These are phyloP conservation scores for Gobionotothen gibberifrons DNA, from an alignment of 2,797 vertebrate species.

Conservation along the genomic window DNA sequence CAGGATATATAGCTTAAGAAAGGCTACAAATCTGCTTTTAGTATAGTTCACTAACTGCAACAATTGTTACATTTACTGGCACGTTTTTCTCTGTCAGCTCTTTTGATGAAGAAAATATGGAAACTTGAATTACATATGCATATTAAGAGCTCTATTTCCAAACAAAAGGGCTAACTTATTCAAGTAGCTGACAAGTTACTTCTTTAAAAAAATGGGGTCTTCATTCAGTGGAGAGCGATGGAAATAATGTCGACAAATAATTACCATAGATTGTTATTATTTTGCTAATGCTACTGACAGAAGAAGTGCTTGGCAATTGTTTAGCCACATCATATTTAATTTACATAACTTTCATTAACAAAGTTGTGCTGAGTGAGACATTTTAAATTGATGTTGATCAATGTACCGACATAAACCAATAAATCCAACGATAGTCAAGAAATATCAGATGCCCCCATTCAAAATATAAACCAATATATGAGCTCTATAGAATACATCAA, in stretches of 20 bases:
- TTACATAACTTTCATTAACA: not conserved
- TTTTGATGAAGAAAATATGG: slow-evolving; percentile 2
- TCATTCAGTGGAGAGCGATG: not conserved
- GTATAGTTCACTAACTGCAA: not conserved
- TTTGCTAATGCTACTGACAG: slow-evolving; percentile 7
- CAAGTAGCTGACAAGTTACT: not conserved
- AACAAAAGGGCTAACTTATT: not conserved
- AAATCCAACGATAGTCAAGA: not conserved
- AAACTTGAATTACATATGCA: slow-evolving; percentile 1
- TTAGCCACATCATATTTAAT: slow-evolving; percentile 12
- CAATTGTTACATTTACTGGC: slow-evolving; percentile 4
- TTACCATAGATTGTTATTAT: slow-evolving; percentile 12
- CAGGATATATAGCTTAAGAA: not conserved
- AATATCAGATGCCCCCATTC: not conserved
- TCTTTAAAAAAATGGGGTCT: slow-evolving; percentile 10
- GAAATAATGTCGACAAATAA: slow-evolving; percentile 17
- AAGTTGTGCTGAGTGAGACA: too few species aligned
- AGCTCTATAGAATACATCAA: not conserved
- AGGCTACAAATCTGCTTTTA: not conserved
- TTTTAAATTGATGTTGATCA: not conserved
- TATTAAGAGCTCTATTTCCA: not conserved
- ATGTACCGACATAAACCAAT: not conserved
- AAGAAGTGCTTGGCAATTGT: slow-evolving; percentile 1
- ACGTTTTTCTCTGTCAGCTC: not conserved
- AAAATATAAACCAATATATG: not conserved